Evolutionary conservation across 2,113 vertebrate species (phyloP).

Genomic region (Sinocyclocheilus maitianheensis): DNA sequence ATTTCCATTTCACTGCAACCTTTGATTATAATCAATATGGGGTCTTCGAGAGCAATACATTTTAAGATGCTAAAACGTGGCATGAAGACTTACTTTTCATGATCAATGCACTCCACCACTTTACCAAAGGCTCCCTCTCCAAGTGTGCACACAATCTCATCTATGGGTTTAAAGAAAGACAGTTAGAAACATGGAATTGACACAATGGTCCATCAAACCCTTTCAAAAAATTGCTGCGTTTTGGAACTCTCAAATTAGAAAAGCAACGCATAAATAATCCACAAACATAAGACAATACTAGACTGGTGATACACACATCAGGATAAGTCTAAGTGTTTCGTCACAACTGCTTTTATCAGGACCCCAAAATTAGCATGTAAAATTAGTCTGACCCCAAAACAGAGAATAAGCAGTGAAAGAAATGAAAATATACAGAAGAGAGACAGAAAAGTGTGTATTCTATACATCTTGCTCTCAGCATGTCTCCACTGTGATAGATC

Average conservation of each 20-base stretch:
- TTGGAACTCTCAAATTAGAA: conserved; percentile 35
- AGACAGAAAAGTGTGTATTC: conserved; percentile 87
- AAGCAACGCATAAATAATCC: conserved; percentile 41
- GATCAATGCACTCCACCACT: conserved; percentile 97
- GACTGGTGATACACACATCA: conserved; percentile 22
- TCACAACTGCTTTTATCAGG: conserved; percentile 46
- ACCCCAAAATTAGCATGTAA: conserved; percentile 48
- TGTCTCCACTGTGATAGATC: conserved; percentile 98
- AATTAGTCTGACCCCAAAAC: conserved; percentile 64
- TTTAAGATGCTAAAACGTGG: background rate
- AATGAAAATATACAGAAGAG: conserved; percentile 75
- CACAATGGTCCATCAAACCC: background rate
- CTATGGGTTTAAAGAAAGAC: conserved; percentile 81
- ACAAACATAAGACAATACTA: conserved; percentile 40
- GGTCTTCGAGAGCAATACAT: no score
- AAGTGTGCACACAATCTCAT: conserved; percentile 96
- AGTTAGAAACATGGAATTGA: conserved; percentile 66
- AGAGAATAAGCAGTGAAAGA: conserved; percentile 74
- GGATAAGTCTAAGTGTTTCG: conserved; percentile 36
- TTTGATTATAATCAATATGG: background rate
- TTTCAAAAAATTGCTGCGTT: conserved; percentile 36
- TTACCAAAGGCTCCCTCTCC: conserved; percentile 99
- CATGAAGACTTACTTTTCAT: conserved; percentile 75
- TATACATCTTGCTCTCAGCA: conserved; percentile 95
- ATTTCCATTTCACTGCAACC: background rate